These are phyloP conservation scores for Anser brachyrhynchus DNA, from an alignment of 2,113 vertebrate species.

Conservation along the genomic window DNA sequence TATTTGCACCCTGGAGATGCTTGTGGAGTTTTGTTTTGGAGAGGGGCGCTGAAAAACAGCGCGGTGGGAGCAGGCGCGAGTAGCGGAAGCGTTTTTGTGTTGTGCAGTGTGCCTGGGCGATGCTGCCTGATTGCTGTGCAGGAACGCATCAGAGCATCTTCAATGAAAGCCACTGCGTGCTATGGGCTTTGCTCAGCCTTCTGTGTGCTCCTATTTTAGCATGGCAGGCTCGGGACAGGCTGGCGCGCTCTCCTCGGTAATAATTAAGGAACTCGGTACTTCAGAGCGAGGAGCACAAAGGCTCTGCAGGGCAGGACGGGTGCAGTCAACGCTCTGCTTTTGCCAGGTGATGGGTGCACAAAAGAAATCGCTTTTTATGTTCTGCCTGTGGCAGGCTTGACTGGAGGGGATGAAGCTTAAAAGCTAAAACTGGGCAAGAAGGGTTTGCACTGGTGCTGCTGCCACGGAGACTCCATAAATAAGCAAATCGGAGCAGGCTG, in stretches of 20 bases:
- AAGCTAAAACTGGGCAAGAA: background rate
- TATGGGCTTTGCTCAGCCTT: background rate
- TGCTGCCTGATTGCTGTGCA: background rate
- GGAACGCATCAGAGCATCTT: background rate
- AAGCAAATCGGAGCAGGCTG: constrained; percentile 29
- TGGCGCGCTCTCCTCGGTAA: constrained; percentile 52
- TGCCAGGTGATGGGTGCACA: constrained; percentile 63
- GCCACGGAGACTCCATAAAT: constrained; percentile 24
- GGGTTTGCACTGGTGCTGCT: background rate
- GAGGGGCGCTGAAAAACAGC: background rate
- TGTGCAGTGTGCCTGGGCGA: background rate
- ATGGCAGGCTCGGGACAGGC: constrained; percentile 38
- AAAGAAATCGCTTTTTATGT: constrained; percentile 50
- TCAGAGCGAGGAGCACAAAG: constrained; percentile 61
- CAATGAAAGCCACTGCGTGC: background rate
- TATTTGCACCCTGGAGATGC: background rate
- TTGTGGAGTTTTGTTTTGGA: background rate
- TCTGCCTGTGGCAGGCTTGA: background rate
- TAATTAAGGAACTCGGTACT: constrained; percentile 71
- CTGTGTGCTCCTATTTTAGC: constrained; percentile 11
- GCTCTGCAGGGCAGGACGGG: constrained; percentile 32
- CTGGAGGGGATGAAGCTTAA: background rate
- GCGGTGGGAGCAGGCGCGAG: background rate
- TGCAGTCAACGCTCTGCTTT: constrained; percentile 35
- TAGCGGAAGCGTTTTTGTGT: background rate